Conservation (phyloP, 2,797 vertebrate genomes). For the Xenentodon cancila region DNA sequence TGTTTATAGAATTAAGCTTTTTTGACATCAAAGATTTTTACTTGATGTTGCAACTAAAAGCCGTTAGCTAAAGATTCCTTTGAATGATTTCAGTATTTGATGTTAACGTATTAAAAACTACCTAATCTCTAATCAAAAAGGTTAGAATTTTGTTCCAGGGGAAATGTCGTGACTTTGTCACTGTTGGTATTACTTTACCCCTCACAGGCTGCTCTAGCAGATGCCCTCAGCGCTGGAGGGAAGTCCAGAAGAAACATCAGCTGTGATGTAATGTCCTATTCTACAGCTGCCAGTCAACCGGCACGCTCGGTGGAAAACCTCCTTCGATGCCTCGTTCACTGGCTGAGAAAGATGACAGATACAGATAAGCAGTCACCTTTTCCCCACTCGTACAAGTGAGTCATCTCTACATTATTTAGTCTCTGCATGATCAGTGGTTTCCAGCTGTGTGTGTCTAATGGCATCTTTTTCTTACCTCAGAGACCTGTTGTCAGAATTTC, state of each 20-base stretch:
- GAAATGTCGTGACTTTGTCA: background rate
- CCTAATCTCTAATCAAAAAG: too few species aligned
- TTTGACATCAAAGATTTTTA: background rate
- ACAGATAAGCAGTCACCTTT: conserved; percentile 51
- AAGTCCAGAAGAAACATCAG: conserved; percentile 38
- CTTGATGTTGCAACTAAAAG: background rate
- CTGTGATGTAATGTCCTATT: conserved; percentile 85
- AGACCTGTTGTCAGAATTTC: conserved; percentile 83
- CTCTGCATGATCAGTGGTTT: background rate
- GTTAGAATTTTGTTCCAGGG: background rate
- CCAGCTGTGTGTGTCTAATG: background rate
- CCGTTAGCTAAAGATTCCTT: background rate
- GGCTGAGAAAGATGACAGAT: conserved; percentile 68
- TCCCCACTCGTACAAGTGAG: conserved; percentile 81
- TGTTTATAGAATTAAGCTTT: background rate
- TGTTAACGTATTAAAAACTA: background rate
- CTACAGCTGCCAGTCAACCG: conserved; percentile 83
- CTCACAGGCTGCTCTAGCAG: conserved; percentile 84
- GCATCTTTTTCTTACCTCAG: conserved; percentile 57
- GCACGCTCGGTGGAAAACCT: conserved; percentile 79
- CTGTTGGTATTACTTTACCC: background rate
- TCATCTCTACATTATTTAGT: background rate
- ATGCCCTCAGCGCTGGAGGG: conserved; percentile 70
- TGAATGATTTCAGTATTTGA: background rate
- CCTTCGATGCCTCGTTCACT: conserved; percentile 79